Evolutionary conservation across 2,113 vertebrate genomes (phyloP), one percentile per base, ranked within the genome.

Genomic region (Oriolus oriolus): DNA sequence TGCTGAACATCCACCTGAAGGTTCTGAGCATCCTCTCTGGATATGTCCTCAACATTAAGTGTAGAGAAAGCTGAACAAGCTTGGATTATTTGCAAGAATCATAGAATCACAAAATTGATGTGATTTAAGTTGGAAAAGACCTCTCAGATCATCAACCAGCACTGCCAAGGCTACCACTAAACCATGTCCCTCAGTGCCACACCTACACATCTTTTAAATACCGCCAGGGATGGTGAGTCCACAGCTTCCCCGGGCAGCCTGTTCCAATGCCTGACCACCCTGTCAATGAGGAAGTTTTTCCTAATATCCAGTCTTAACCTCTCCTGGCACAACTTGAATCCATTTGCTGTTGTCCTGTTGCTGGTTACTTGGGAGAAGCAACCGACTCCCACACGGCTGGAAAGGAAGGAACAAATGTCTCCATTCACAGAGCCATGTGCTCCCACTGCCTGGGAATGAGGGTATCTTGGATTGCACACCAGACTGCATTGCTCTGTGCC

Each of bases 311-410:
- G 0, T 42, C 22, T 35, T 27, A 27, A 54, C 35, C 30, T 63
- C 31, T 41, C 21, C 56, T 47, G 31, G 35, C 35, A 49, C 31
- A 20, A 2, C n/a, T 23, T 27, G 47, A 54, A 61, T 8, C 54
- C 31, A 11, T 16, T 28, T 54, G 21, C 54, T 77, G 7, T 16
- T 54, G 78, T 61, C 54, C 41, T 49, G n/a, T 42, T 54, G 47
- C 54, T 69, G 63, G 30, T 68, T 31, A 9, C n/a, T 7, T 33
- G 63, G 54, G 35, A 63, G 56, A 28, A 84, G 35, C 13, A 35
- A 9, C 6, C 5, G 0, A 13, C 10, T 15, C 31, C 22, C 56
- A 23, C 41, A 4, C 2, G 27, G 10, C 41, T 49, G 71, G 31
- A 42, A 84, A 63, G 9, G 41, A 33, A 80, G 66, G 63, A 83